A percentile compares a stretch with the other conserved stretches of the same genome.
These are phyloP conservation scores for Cynopterus brachyotis DNA, from an alignment of 2,113 vertebrate species.

Conservation along the genomic window DNA sequence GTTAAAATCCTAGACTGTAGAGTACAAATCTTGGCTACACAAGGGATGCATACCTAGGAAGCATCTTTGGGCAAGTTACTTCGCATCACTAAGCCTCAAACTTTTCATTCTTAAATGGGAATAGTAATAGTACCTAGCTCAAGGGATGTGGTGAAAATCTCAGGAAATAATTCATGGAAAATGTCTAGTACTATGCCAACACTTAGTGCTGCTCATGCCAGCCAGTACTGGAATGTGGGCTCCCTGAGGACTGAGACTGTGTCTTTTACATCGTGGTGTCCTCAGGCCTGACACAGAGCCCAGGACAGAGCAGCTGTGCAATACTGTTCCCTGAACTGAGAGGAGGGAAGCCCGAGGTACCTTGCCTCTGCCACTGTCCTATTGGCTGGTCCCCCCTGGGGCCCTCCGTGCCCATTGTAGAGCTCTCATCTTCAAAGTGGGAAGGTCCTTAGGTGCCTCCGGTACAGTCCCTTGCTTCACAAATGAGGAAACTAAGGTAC, in stretches of 20 bases:
- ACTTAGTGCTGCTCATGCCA: neutral
- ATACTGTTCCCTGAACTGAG: too few species aligned
- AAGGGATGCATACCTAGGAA: neutral
- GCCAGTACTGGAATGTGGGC: neutral
- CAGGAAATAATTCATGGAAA: neutral
- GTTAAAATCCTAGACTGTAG: neutral
- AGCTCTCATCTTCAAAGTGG: neutral
- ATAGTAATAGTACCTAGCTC: neutral
- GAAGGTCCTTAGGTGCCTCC: neutral
- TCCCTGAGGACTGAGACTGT: neutral
- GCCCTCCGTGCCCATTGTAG: accelerated
- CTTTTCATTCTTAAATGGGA: neutral
- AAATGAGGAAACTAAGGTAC: neutral
- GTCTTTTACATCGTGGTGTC: neutral
- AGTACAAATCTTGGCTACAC: neutral
- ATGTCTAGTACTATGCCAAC: neutral
- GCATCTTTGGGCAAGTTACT: neutral
- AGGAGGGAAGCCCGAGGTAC: accelerated
- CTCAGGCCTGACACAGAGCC: neutral
- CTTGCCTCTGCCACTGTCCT: neutral
- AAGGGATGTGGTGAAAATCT: neutral
- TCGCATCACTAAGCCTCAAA: neutral
- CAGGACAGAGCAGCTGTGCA: neutral
- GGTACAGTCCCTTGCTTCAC: neutral
- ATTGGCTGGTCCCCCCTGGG: neutral